Conservation (phyloP, 2,113 vertebrate species). For the Pachyramphus minor region DNA sequence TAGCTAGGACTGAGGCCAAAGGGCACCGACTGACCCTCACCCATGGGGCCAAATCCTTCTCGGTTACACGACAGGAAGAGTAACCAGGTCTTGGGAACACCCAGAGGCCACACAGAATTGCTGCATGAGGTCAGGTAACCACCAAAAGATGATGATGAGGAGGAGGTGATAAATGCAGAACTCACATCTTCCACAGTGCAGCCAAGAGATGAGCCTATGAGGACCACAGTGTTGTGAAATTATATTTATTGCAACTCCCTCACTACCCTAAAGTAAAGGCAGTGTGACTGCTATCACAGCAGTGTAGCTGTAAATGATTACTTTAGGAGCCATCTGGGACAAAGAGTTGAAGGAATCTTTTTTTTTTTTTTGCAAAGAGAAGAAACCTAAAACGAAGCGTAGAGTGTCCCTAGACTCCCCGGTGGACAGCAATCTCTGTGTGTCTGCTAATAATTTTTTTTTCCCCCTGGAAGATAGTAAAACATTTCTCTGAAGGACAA, state of each 20-base stretch:
- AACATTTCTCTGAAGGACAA: neutral
- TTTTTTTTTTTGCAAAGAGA: neutral
- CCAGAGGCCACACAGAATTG: neutral
- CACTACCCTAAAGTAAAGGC: neutral
- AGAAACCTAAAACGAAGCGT: neutral
- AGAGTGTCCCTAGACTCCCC: neutral
- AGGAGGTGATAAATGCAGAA: neutral
- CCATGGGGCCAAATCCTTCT: neutral
- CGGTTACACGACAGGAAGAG: neutral
- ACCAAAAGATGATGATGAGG: neutral
- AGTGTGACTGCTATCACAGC: neutral
- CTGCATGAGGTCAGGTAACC: neutral
- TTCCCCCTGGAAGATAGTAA: neutral
- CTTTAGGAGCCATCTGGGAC: neutral
- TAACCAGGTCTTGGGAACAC: neutral
- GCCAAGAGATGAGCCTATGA: neutral
- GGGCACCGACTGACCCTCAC: neutral
- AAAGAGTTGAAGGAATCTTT: neutral
- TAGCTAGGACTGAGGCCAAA: neutral
- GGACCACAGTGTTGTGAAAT: neutral
- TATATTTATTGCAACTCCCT: neutral
- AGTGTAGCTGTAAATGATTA: neutral
- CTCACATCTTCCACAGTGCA: rapidly evolving
- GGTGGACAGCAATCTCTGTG: neutral
- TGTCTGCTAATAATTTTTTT: neutral